Evolutionary conservation across 2,797 vertebrate genomes (phyloP), one percentile per base, ranked within the genome.

Genomic region (Muscicapa comitata): DNA sequence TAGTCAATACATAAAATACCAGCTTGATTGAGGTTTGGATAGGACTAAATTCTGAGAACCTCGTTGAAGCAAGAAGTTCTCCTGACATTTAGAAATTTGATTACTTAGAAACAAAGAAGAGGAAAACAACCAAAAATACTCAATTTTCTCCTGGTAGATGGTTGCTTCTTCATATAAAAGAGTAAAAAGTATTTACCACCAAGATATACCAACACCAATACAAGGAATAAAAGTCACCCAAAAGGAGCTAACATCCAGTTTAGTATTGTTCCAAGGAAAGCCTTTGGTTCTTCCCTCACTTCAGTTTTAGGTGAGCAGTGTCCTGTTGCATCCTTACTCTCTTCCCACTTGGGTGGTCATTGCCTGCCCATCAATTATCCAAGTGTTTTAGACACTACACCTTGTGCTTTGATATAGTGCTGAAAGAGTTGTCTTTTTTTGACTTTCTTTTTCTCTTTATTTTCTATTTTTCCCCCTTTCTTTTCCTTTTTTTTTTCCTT

Each of bases 371-470:
- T 40, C 19, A 85, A 35, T 76, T 59, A 57, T 50, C 81, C 19
- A 47, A n/a, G 51, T 61, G 19, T 63, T 90, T 85, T n/a, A 58
- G 25, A 31, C 9, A 47, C 13, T 65, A 1, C 23, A 17, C 48
- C 20, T 42, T 58, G 6, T 79, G 21, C 43, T 55, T 66, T 43
- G 11, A 24, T 55, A 35, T 11, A 70, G 17, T 53, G 14, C 20
- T 23, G 14, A 57, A 40, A 43, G 7, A 58, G 6, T 6, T 33
- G 7, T 45, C 14, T 29, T 25, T 50, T 25, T 25, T 10, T 24
- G 0, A n/a, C 4, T 20, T 54, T 9, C 3, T 17, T 9, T 42
- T 4, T 8, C 2, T 3, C 3, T 14, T 7, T 11, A 35, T 42
- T 4, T 3, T 15, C 5, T 17, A 38, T 10, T 3, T 16, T 8